Conservation (phyloP, 2,797 vertebrate genomes). For the Nasua narica region DNA sequence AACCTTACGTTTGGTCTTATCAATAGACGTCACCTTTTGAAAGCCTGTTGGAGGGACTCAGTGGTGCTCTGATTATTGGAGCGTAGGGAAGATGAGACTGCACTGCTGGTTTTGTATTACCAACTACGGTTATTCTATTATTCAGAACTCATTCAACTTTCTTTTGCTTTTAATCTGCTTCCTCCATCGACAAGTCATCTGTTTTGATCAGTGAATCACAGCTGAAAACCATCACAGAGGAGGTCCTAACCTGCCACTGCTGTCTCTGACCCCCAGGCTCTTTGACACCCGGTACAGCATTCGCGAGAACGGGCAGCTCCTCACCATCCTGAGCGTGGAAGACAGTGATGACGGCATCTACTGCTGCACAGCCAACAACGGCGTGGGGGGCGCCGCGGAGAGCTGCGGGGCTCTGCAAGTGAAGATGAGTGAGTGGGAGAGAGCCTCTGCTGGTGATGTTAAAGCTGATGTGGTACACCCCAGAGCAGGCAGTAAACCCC, state of each 20-base stretch:
- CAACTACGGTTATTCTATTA: not conserved
- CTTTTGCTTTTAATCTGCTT: not conserved
- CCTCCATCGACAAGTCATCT: not conserved
- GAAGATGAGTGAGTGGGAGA: constrained; percentile 94
- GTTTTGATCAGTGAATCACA: not conserved
- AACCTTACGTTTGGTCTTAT: not conserved
- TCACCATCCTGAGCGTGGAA: constrained; percentile 92
- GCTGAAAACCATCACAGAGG: not conserved
- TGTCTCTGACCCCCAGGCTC: constrained; percentile 83
- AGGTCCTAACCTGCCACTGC: not conserved
- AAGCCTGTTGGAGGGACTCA: not conserved
- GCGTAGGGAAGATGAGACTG: not conserved
- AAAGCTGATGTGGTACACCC: not conserved
- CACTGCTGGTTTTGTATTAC: not conserved
- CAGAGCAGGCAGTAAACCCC: not conserved
- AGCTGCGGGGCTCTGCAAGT: constrained; percentile 98
- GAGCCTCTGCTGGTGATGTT: not conserved
- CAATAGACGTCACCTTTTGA: not conserved
- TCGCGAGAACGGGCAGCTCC: constrained; percentile 93
- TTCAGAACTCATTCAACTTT: not conserved
- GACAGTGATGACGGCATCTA: constrained; percentile 95
- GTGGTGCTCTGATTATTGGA: not conserved
- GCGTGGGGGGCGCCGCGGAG: constrained; percentile 90
- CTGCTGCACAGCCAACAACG: constrained; percentile 93
- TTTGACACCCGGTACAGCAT: constrained; percentile 93